Conservation (phyloP, 2,113 vertebrate species). For the Solenodon paradoxus region DNA sequence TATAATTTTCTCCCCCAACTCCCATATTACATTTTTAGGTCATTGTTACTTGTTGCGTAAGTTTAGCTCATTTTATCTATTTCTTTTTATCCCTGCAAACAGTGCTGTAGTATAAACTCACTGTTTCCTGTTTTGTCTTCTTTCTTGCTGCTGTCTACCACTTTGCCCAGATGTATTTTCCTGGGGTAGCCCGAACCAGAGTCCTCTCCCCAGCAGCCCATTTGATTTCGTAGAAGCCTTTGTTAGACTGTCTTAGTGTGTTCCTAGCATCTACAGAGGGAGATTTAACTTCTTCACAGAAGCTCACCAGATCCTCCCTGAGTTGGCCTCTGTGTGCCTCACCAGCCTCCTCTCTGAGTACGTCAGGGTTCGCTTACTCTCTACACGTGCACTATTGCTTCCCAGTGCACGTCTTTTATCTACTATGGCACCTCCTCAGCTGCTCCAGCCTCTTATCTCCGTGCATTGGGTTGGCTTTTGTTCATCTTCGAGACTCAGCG, state of each 20-base stretch:
- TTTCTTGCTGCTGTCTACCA: not conserved
- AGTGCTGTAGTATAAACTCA: not conserved
- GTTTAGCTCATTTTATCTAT: not conserved
- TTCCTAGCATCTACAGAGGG: not conserved
- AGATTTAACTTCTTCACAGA: not conserved
- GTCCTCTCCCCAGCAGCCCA: not conserved
- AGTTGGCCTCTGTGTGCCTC: not conserved
- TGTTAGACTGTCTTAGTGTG: not conserved
- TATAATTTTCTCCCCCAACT: not conserved
- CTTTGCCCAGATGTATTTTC: not conserved
- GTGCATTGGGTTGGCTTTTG: not conserved
- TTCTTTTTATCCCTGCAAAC: not conserved
- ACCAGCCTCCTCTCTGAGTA: not conserved
- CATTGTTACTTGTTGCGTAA: not conserved
- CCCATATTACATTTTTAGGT: not conserved
- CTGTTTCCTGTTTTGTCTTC: not conserved
- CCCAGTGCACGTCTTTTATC: not conserved
- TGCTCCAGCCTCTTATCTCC: not conserved
- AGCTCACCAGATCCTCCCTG: not conserved
- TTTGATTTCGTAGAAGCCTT: not conserved
- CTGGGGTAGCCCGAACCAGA: not conserved
- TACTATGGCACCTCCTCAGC: accelerated
- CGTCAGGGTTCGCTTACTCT: not conserved
- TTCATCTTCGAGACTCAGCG: not conserved
- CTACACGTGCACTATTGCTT: not conserved